Conservation (phyloP, 2,113 vertebrate genomes). For the Callaeas wilsoni region DNA sequence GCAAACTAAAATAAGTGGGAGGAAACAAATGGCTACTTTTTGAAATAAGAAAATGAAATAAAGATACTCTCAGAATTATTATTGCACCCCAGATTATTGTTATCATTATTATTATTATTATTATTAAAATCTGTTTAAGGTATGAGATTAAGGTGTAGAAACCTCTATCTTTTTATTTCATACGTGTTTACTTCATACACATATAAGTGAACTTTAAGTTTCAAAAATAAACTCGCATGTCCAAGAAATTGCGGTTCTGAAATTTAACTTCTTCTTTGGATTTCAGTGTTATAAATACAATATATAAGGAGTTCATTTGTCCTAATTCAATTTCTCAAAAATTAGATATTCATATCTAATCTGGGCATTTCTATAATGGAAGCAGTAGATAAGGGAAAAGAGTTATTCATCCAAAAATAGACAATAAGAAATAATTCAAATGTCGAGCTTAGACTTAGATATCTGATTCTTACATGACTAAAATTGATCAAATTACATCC, state of each 20-base stretch:
- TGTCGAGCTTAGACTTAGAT: neutral
- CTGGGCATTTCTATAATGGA: neutral
- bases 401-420: neutral
- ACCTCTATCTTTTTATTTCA: neutral
- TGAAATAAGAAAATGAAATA: neutral
- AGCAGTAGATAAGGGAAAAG: neutral
- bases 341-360: neutral
- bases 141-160: neutral
- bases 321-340: neutral
- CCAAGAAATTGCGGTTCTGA: neutral
- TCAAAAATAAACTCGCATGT: neutral
- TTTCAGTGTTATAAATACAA: neutral
- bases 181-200: neutral
- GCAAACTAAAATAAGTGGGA: neutral
- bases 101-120: neutral
- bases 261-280: neutral
- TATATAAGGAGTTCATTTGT: neutral
- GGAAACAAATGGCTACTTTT: neutral
- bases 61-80: neutral
- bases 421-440: neutral
- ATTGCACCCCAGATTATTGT: neutral
- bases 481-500: neutral
- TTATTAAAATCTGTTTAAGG: neutral
- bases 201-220: neutral
- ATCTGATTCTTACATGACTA: neutral